Percentiles rank a stretch among this genome's conserved stretches.
These are phyloP conservation scores for Taenaris catops DNA, from an alignment of 2,888 invertebrate genomes.

Conservation along the genomic window DNA sequence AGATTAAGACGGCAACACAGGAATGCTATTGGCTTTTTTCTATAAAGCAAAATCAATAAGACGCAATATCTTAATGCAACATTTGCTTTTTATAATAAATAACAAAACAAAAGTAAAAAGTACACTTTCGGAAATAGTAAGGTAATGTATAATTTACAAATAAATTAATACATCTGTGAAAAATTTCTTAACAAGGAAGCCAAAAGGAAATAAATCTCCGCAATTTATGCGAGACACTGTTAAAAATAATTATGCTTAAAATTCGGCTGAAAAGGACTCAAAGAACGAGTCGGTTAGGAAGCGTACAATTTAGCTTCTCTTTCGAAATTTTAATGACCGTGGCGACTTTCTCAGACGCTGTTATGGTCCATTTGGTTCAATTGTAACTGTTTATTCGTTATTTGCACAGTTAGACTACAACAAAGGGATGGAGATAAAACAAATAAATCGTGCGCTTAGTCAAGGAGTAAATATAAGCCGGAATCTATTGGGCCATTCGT, in stretches of 20 bases:
- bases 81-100: no score
- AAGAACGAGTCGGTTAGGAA: slow-evolving; percentile 12
- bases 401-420: slow-evolving; percentile 43
- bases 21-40: no score
- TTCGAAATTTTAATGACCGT: slow-evolving; percentile 39
- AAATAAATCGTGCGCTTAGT: slow-evolving; percentile 52
- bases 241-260: slow-evolving; percentile 13
- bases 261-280: slow-evolving; percentile 12
- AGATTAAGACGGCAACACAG: no score
- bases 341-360: slow-evolving; percentile 37
- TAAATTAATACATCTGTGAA: not conserved
- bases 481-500: slow-evolving; percentile 34
- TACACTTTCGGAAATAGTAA: no score
- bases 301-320: slow-evolving; percentile 18
- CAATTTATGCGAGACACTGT: slow-evolving; percentile 9
- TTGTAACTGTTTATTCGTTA: slow-evolving; percentile 53
- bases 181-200: not conserved
- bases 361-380: slow-evolving; percentile 56
- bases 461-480: slow-evolving; percentile 39
- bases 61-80: no score
- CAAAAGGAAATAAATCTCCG: slow-evolving; percentile 3
- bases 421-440: slow-evolving; percentile 60
- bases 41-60: no score
- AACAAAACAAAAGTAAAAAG: no score
- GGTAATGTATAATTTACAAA: no score